Evolutionary conservation across 1,140 invertebrate species (phyloP).

Genomic region (Metaphire vulgaris): DNA sequence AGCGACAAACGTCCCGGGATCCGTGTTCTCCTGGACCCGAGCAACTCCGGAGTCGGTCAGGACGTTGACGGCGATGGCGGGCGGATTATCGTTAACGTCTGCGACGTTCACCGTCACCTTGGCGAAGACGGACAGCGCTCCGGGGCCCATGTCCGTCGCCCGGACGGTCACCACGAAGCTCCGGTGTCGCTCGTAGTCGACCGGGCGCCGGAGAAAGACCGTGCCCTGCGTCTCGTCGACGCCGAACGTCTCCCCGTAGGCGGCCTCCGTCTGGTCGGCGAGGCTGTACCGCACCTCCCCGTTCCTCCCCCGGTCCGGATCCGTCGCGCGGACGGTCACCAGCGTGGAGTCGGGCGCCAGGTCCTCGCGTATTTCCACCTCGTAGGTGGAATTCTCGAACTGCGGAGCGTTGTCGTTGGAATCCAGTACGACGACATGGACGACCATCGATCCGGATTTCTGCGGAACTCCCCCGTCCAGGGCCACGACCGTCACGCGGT

Average conservation of each 20-base stretch:
- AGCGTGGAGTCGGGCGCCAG: background rate
- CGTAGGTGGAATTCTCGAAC: constrained; percentile 14
- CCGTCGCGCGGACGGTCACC: background rate
- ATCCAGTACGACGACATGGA: constrained; percentile 17
- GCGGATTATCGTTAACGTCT: constrained; percentile 28
- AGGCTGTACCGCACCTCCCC: constrained; percentile 19
- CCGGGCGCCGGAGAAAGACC: constrained; percentile 50
- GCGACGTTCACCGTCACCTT: constrained; percentile 45
- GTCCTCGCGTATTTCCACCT: constrained; percentile 4
- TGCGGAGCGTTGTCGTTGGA: constrained; percentile 16
- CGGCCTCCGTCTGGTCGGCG: background rate
- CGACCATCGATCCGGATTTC: constrained; percentile 5
- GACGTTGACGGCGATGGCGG: constrained; percentile 23
- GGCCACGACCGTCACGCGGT: constrained; percentile 23
- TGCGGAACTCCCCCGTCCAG: constrained; percentile 26
- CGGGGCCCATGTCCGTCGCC: constrained; percentile 49
- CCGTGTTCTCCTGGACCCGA: constrained; percentile 23
- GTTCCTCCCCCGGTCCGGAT: constrained; percentile 22
- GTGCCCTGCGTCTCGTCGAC: constrained; percentile 34
- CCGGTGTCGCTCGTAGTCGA: constrained; percentile 67
- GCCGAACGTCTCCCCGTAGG: constrained; percentile 24
- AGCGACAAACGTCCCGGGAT: constrained; percentile 37
- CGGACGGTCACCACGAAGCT: constrained; percentile 34
- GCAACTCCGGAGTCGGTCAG: constrained; percentile 35
- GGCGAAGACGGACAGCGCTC: constrained; percentile 63